Base-by-base conservation (phyloP, 64 coral and sea anemone species). In the Stichodactyla mertensii region DNA sequence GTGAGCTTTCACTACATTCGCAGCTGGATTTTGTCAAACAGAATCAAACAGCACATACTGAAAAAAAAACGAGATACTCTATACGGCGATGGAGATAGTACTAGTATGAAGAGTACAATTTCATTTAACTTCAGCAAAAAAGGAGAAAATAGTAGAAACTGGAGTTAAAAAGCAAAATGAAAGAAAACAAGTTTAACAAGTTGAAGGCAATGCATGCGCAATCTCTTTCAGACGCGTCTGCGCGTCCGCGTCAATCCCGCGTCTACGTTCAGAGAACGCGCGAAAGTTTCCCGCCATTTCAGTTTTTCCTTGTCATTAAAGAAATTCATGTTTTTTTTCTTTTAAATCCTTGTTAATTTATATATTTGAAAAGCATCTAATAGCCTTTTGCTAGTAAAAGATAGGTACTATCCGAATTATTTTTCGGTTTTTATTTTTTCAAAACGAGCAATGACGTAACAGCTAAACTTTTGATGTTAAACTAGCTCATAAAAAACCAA, bases 241-340 rank as follows among this genome's bases (percentile, higher is more conserved):
- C 69, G 69, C 69, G 69, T 74, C 69, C 23, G 69, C 69, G 69
- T 58, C 36, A 45, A 45, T 58, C 56, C 56, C 10, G 24, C 26
- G 19, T n/a, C 5, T 18, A 66, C 36, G 36, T 45, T 2, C 6
- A 74, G 86, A 87, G 88, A 88, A 53, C 86, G 91, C 91, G 91
- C 86, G 91, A 92, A 92, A 57, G 20, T 88, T 92, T 92, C 91
- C 91, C 91, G 86, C 91, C 91, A 52, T 79, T 79, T 62, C 22
- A 13, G 10, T 27, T 31, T 31, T n/a, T 69, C 19, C 6, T 69
- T 22, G 1, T 22, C 19, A 6, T 69, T 69, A 7, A 20, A 7
- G 4, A 71, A 70, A 71, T 10, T 23, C 22, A n/a, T 10, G 22
- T 26, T 71, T 71, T 71, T 71, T 8, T 57, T 15, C 51, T n/a